Percentiles rank a stretch among this genome's conserved stretches.
Evolutionary conservation across 2,797 vertebrate genomes (phyloP).

Genomic region (Anableps anableps): DNA sequence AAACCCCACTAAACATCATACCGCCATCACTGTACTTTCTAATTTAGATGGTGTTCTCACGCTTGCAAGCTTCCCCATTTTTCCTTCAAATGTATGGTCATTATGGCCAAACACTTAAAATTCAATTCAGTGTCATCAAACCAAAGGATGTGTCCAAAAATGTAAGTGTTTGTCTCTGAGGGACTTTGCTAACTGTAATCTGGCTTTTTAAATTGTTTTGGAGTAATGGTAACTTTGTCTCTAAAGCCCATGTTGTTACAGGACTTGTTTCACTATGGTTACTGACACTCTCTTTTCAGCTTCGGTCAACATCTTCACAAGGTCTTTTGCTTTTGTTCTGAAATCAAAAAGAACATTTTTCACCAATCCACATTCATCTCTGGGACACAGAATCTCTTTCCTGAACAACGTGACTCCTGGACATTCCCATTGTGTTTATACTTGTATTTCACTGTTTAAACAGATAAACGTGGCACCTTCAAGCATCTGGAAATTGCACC

Average conservation of each 20-base stretch:
- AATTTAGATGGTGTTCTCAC: too few relatives aligned
- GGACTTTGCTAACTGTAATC: too few relatives aligned
- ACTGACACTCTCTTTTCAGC: background rate
- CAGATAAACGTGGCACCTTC: background rate
- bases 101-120: too few relatives aligned
- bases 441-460: background rate
- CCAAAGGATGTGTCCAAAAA: too few relatives aligned
- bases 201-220: too few relatives aligned
- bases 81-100: too few relatives aligned
- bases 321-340: background rate
- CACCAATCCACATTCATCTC: background rate
- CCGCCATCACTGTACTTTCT: too few relatives aligned
- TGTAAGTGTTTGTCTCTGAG: too few relatives aligned
- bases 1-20: too few relatives aligned
- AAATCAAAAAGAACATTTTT: background rate
- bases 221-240: background rate
- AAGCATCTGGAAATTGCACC: background rate
- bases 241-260: too few relatives aligned
- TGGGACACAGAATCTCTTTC: background rate
- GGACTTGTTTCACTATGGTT: background rate
- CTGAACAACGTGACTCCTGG: background rate
- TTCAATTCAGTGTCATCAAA: too few relatives aligned
- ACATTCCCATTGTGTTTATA: background rate
- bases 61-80: too few relatives aligned
- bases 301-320: background rate